Percentiles rank a stretch among this genome's conserved stretches.
Evolutionary conservation across 1,140 invertebrate species (phyloP).

Genomic region (Nautilus pompilius): DNA sequence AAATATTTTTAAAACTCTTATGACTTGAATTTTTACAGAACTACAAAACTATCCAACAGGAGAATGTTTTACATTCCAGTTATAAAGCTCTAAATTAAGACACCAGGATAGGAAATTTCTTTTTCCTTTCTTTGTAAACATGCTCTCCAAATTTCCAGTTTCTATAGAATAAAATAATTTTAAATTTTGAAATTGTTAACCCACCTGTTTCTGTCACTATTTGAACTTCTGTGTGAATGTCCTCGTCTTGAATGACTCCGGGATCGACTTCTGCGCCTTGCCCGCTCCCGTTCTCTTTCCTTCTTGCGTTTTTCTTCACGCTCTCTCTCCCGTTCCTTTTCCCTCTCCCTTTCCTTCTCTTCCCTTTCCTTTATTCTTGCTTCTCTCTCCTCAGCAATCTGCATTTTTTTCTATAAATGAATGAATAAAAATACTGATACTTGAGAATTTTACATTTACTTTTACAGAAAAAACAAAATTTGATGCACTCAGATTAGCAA

Average conservation of each 20-base stretch:
- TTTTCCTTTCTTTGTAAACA: too few relatives aligned
- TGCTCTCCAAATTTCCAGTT: too few relatives aligned
- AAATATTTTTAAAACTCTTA: too few relatives aligned
- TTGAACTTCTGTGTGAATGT: too few relatives aligned
- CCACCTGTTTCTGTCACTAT: too few relatives aligned
- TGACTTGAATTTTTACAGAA: too few relatives aligned
- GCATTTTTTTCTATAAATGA: constrained; percentile 11
- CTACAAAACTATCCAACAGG: too few relatives aligned
- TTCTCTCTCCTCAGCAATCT: constrained; percentile 15
- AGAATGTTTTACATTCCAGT: neutral
- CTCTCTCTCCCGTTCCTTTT: constrained; percentile 15
- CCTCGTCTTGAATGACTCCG: constrained; percentile 12
- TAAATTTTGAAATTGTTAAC: too few relatives aligned
- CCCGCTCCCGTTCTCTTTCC: constrained; percentile 14
- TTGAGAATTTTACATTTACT: neutral
- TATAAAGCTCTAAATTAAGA: neutral
- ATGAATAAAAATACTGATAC: constrained; percentile 7
- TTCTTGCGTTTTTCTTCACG: constrained; percentile 13
- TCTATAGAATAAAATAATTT: too few relatives aligned
- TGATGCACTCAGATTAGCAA: too few relatives aligned
- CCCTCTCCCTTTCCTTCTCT: constrained; percentile 24
- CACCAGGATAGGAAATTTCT: neutral
- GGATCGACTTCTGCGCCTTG: constrained; percentile 6
- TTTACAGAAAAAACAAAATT: too few relatives aligned
- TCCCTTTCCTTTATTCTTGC: constrained; percentile 16